These are phyloP conservation scores for Isichthys henryi DNA, from an alignment of 2,113 vertebrate species.

Conservation along the genomic window DNA sequence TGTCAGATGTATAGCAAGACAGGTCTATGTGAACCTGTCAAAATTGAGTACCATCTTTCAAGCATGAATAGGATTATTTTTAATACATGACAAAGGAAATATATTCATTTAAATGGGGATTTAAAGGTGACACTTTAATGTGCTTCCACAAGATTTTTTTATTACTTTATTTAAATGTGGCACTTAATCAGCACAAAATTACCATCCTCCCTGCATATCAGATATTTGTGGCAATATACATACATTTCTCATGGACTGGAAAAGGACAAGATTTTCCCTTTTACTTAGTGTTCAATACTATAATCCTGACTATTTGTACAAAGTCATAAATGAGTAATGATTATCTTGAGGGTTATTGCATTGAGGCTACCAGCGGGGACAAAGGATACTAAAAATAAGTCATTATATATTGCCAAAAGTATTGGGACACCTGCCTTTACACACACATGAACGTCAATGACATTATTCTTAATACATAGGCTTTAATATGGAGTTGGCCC, in stretches of 20 bases:
- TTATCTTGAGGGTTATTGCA: neutral
- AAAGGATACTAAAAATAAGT: neutral
- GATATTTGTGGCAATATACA: neutral
- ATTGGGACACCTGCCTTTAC: no score
- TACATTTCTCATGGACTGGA: neutral
- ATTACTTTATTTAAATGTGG: neutral
- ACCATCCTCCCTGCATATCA: neutral
- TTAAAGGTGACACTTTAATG: neutral
- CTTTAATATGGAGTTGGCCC: no score
- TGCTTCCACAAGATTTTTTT: neutral
- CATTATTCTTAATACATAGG: no score
- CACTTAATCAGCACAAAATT: neutral
- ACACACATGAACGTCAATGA: no score
- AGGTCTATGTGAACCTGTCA: neutral
- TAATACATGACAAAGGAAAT: neutral
- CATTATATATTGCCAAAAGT: no score
- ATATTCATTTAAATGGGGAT: neutral
- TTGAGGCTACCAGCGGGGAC: neutral
- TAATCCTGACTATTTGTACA: neutral
- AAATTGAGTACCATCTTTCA: neutral
- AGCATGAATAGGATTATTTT: neutral
- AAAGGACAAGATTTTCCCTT: neutral
- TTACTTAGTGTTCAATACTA: neutral
- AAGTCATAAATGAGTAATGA: neutral
- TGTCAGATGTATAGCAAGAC: neutral